Conservation (phyloP, 2,888 invertebrate genomes). For the Euspilapteryx auroguttella region DNA sequence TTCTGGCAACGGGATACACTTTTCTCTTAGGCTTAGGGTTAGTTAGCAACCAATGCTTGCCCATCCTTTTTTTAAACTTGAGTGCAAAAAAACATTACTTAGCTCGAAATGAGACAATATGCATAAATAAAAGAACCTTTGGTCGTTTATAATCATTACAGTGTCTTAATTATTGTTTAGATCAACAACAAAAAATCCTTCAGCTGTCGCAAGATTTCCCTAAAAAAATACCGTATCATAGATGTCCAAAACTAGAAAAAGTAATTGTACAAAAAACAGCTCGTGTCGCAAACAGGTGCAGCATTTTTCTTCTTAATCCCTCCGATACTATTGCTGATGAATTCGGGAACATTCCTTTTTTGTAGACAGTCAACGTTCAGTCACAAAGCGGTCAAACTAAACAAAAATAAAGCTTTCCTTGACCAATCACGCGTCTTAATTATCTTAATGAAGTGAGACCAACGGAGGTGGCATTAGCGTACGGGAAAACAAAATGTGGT, state of each 20-base stretch:
- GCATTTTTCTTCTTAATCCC: neutral
- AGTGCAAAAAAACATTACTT: too few relatives aligned
- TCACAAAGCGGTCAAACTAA: conserved; percentile 3
- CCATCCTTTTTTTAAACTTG: too few relatives aligned
- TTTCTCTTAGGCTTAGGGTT: too few relatives aligned
- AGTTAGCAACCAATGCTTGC: too few relatives aligned
- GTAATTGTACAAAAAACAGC: neutral
- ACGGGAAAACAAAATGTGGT: neutral
- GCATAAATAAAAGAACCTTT: too few relatives aligned
- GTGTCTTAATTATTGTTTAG: too few relatives aligned
- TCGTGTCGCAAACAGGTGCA: neutral
- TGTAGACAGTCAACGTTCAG: neutral
- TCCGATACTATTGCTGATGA: neutral
- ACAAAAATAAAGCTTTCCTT: conserved; percentile 8
- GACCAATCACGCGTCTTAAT: conserved; percentile 16
- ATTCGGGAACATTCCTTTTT: neutral
- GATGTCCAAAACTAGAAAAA: neutral
- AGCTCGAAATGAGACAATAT: too few relatives aligned
- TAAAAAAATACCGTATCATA: too few relatives aligned
- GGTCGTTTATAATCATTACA: too few relatives aligned
- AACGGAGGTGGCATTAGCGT: conserved; percentile 19
- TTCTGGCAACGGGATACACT: too few relatives aligned
- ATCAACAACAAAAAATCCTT: too few relatives aligned
- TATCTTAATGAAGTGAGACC: conserved; percentile 27
- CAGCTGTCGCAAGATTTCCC: too few relatives aligned